These are phyloP conservation scores for Paracanthobrama guichenoti DNA, from an alignment of 2,113 vertebrate species.

Conservation along the genomic window DNA sequence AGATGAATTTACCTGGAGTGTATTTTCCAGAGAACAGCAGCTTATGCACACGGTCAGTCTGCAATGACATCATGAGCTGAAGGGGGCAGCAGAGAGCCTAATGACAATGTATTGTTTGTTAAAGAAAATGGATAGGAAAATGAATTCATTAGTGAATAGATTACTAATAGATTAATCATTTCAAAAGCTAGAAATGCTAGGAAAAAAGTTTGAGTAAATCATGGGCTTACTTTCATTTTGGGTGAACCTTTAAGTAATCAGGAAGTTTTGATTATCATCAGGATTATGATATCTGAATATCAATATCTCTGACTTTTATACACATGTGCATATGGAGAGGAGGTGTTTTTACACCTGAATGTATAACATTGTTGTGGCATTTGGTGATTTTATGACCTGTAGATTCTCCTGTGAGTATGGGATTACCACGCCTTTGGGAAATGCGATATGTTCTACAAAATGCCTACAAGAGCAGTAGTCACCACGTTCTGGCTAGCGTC, in stretches of 20 bases:
- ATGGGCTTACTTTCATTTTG: too few relatives aligned
- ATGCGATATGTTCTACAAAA: slow-evolving; percentile 14
- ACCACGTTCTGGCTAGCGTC: slow-evolving; percentile 18
- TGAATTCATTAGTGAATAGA: neutral
- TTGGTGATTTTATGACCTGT: neutral
- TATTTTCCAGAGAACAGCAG: neutral
- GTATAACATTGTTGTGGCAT: neutral
- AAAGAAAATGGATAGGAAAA: neutral
- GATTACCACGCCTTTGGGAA: slow-evolving; percentile 16
- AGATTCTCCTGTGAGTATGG: neutral
- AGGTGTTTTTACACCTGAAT: neutral
- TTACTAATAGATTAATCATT: neutral
- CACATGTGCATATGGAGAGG: neutral
- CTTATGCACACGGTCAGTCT: neutral
- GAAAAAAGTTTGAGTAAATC: neutral
- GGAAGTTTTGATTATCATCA: neutral
- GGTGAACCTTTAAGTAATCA: neutral
- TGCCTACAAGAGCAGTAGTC: slow-evolving; percentile 19
- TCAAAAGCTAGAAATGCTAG: neutral
- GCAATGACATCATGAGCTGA: neutral
- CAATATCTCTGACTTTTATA: neutral
- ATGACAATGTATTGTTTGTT: neutral
- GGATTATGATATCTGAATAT: neutral
- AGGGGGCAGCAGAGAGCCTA: neutral
- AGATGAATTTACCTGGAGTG: neutral